Percentiles rank a stretch among this genome's conserved stretches.
These are phyloP conservation scores for Eristalis pertinax DNA, from an alignment of 2,888 invertebrate species.

Conservation along the genomic window DNA sequence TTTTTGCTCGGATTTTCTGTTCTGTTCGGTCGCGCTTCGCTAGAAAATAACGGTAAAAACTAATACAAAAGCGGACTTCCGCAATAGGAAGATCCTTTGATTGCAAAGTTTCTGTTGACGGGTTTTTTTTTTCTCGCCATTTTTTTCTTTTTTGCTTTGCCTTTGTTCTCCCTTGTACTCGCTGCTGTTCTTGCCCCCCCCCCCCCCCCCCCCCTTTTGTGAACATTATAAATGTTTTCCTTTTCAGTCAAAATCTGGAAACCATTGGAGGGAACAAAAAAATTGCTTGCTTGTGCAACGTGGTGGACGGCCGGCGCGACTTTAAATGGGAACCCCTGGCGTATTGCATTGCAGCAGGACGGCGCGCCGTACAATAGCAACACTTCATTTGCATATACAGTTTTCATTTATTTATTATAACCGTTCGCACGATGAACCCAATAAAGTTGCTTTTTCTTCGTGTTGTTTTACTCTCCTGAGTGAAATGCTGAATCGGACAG, in stretches of 20 bases:
- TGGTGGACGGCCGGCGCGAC: background rate
- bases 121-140: background rate
- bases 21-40: constrained; percentile 6
- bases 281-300: constrained; percentile 6
- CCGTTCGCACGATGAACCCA: constrained; percentile 25
- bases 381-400: constrained; percentile 42
- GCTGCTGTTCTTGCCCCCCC: background rate
- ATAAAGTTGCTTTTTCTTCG: background rate
- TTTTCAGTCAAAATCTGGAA: constrained; percentile 28
- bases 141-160: background rate
- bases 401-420: constrained; percentile 36
- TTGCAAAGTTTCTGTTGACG: constrained; percentile 24
- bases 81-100: constrained; percentile 35
- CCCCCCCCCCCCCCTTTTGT: background rate
- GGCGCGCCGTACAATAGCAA: background rate
- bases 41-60: background rate
- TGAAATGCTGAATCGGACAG: too few species aligned
- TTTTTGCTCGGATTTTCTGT: constrained; percentile 1
- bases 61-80: constrained; percentile 24
- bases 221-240: constrained; percentile 21
- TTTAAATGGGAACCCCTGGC: background rate
- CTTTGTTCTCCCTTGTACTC: background rate
- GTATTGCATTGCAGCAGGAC: background rate
- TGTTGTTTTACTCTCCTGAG: background rate
- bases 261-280: background rate